phyloP scores from a whole-genome alignment of 2,888 invertebrate genomes.

The Callinectes sapidus region DNA sequence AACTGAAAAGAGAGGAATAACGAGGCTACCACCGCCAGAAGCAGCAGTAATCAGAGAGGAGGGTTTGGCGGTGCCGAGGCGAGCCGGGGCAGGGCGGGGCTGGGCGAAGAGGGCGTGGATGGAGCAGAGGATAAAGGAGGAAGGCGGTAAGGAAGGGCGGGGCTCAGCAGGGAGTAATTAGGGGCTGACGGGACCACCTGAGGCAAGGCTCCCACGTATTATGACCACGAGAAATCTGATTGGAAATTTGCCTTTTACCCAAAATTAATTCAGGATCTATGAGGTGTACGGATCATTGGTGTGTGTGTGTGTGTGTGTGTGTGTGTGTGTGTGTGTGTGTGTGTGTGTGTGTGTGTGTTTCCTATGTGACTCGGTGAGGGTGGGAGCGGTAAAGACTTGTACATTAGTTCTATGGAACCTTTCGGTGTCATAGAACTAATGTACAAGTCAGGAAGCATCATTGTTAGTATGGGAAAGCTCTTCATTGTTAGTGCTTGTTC shows the following conservation, averaged over 20 bases:
- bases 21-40: conserved; percentile 24
- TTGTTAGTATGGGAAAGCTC: background rate
- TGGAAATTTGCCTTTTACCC: background rate
- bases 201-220: background rate
- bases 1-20: conserved; percentile 29
- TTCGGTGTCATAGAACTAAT: too few relatives aligned
- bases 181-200: conserved; percentile 24
- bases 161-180: background rate
- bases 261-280: background rate
- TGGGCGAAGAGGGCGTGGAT: background rate
- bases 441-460: background rate
- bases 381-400: too few relatives aligned
- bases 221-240: conserved; percentile 14
- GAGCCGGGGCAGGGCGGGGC: background rate
- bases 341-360: background rate
- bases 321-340: background rate
- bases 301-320: background rate
- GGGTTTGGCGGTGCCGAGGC: background rate
- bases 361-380: background rate
- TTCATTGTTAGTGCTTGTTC: background rate
- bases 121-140: background rate
- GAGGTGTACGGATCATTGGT: background rate
- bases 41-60: conserved; percentile 23
- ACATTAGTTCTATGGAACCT: too few relatives aligned
- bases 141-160: conserved; percentile 6